Evolutionary conservation across 2,888 invertebrate genomes (phyloP), one percentile per base, ranked within the genome.

Genomic region (Atrina japonica): DNA sequence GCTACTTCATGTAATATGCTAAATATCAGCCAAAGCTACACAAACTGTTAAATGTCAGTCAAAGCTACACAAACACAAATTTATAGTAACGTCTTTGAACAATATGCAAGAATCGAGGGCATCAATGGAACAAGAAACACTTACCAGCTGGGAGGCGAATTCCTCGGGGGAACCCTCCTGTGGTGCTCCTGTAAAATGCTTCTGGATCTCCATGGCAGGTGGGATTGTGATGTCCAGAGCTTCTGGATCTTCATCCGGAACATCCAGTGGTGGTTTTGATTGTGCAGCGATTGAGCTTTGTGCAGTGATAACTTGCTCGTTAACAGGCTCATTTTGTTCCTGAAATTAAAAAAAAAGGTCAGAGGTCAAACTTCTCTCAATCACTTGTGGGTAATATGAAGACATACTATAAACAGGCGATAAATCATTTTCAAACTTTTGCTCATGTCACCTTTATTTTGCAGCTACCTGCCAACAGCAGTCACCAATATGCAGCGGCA

Each of bases 201-300:
- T 52, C 71, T 87, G 86, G 45, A 87, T 84, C 50, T 96, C 96
- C 98, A 97, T 97, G 1, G 97, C 97, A 41, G 98, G 97, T 63
- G 97, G 98, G 82, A 97, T 92, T 91, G 97, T 97, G 16, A 96
- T 93, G 40, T 94, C 94, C 78, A 77, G 82, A 11, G 85, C 86
- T 55, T 84, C 83, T 11, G 35, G 5, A 11, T 35, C 35, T 58
- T 86, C 86, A 56, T 71, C 78, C 45, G 82, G 73, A 35, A 82
- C 80, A 47, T 85, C 85, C 64, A 83, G 67, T 18, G 68, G 56
- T 29, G 68, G 65, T 64, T 79, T 79, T 52, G 69, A 29, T 47
- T 35, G 35, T 35, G 30, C 40, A 16, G 55, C 18, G 21, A 55
- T 40, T 40, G 40, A 35, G 55, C 35, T 35, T 27, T 35, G 35